Base-by-base conservation (phyloP, 1,140 invertebrate genomes). In the Eriosoma lanigerum region DNA sequence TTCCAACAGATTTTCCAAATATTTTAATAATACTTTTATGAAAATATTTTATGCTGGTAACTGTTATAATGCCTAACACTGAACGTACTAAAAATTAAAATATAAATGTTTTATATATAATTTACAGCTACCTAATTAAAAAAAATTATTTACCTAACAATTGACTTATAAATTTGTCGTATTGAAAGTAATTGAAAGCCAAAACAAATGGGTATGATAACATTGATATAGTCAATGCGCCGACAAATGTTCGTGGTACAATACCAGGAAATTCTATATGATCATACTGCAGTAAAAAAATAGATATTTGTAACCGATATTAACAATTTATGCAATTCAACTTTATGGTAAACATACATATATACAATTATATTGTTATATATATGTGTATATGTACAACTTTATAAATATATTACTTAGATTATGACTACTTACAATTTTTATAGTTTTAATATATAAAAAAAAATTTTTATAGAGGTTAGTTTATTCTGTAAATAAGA, bases 181-280 rank as follows among this genome's bases (percentile, higher is more conserved):
- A 86, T 81, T 90, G 89, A 58, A 93, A 86, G 81, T 91, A 85
- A 85, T 93, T 88, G 56, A 94, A 86, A 56, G 93, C 82, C 58
- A 88, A 86, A 68, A 93, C 90, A 86, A 94, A 84, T 58, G 96
- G 96, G 66, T 90, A 89, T n/a, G 93, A 90, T 50, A 97, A 83
- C 50, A 89, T 85, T 1, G 95, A 92, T 83, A 99, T 89, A 70
- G 93, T 85, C n/a, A 99, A 85, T 56, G 98, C 94, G 54, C 97
- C 97, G 68, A 98, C 85, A 88, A 99, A 99, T 60, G 95, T 96
- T 83, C 98, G 89, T 64, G 98, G 97, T 70, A 99, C 98, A 83
- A 99, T 97, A 78, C 98, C 98, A 83, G 98, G 97, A 89, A 97
- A 99, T 86, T 98, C 94, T 85, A 94, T 89, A 88, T 99, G 97